A percentile compares a stretch with the other conserved stretches of the same genome.
These are phyloP conservation scores for Montipora efflorescens DNA, from an alignment of 64 coral and sea anemone genomes.

Conservation along the genomic window DNA sequence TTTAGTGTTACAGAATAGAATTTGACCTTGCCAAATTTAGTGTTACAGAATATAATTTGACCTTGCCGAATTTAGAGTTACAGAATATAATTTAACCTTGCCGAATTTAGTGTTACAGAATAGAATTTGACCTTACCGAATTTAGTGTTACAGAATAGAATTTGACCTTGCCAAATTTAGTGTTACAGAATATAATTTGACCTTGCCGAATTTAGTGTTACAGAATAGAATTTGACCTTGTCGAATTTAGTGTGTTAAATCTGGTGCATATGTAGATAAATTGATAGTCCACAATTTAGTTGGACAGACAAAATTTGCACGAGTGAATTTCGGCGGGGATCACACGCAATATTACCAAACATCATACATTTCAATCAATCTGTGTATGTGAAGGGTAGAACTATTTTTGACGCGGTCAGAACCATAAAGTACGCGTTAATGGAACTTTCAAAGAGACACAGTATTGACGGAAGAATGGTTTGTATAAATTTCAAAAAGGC, in stretches of 20 bases:
- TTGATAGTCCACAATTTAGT: not conserved
- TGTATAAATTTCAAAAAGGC: too few relatives aligned
- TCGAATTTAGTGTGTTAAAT: not conserved
- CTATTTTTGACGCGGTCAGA: too few relatives aligned
- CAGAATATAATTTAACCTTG: not conserved
- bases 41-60: not conserved
- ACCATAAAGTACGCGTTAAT: too few relatives aligned
- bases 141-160: not conserved
- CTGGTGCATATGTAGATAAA: not conserved
- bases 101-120: not conserved
- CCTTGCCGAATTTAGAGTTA: not conserved
- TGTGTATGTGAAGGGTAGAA: too few relatives aligned
- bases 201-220: not conserved
- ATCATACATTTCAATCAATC: too few relatives aligned
- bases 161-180: not conserved
- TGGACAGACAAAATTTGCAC: not conserved
- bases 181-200: not conserved
- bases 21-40: not conserved
- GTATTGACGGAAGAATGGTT: too few relatives aligned
- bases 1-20: not conserved
- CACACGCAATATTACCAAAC: not conserved
- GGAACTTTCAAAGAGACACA: too few relatives aligned
- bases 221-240: not conserved
- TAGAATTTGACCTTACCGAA: not conserved
- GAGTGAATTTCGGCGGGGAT: not conserved